Evolutionary conservation across 2,113 vertebrate species (phyloP), one percentile per base, ranked within the genome.

Genomic region (Leiothrix lutea): DNA sequence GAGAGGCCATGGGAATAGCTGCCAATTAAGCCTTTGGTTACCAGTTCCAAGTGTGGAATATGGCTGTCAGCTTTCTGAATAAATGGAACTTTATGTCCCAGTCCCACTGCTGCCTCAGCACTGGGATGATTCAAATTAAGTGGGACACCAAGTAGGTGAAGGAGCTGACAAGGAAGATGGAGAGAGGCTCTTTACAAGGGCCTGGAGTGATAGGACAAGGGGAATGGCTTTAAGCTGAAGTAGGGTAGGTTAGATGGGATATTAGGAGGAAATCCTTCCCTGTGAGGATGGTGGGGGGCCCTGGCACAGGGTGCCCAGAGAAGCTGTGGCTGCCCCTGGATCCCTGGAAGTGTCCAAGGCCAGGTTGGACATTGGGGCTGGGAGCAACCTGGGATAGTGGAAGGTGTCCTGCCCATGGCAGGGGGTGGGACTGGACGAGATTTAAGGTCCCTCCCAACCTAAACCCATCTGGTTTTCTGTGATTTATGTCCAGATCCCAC

Each of bases 361-460:
- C 47, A 40, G 38, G 56, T 0, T 78, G 40, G 62, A 69, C 0
- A 0, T 38, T 38, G 36, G 18, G 9, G 26, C 36, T 60, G 26
- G 62, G 28, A 54, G 23, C 28, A 9, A 0, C 40, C n/a, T 62
- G 73, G 24, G 19, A 0, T 0, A 1, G 33, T 62, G 23, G 73
- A 7, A 79, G 13, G 2, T 19, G 40, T 28, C 40, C 22, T 73
- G 19, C 45, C 33, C 14, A 19, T 23, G 36, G 45, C 14, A 61
- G 40, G 22, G 47, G 26, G 12, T 38, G 64, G 38, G 0, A n/a
- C 5, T 9, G 28, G 36, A 12, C 60, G 64, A 0, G 28, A 0
- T 86, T 53, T 38, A 7, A 45, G 19, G 73, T 17, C 8, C 47
- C 15, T 29, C 12, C 19, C 19, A n/a, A 11, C n/a, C 6, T 8